phyloP scores from a whole-genome alignment of 2,113 vertebrate species.

The Trichechus manatus region DNA sequence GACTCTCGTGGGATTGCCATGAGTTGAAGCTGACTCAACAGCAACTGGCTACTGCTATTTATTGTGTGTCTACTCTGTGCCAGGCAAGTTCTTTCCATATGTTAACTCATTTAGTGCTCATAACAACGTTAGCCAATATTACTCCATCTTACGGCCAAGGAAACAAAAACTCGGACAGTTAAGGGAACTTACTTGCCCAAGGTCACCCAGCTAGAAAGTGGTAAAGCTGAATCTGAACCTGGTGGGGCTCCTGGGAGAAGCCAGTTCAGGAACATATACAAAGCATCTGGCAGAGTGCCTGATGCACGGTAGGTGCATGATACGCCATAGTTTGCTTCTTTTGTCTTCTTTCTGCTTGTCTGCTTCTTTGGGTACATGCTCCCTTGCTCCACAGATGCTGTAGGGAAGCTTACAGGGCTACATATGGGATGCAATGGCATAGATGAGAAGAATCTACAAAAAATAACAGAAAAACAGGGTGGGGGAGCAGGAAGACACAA shows the following conservation, averaged over 20 bases:
- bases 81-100: accelerated
- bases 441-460: background rate
- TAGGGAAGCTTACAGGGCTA: background rate
- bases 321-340: accelerated
- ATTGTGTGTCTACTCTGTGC: background rate
- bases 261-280: background rate
- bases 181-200: background rate
- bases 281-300: accelerated
- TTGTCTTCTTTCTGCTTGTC: background rate
- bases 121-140: accelerated
- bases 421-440: too few relatives aligned
- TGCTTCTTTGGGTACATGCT: background rate
- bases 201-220: background rate
- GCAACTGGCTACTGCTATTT: background rate
- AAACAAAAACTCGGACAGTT: background rate
- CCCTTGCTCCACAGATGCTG: background rate
- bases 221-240: background rate
- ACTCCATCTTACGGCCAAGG: background rate
- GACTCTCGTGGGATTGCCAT: background rate
- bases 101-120: accelerated
- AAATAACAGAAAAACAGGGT: accelerated
- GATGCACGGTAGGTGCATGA: accelerated
- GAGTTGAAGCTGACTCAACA: background rate
- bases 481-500: background rate
- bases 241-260: background rate